These are phyloP conservation scores for Beris chalybata DNA, from an alignment of 2,888 invertebrate genomes.

Conservation along the genomic window DNA sequence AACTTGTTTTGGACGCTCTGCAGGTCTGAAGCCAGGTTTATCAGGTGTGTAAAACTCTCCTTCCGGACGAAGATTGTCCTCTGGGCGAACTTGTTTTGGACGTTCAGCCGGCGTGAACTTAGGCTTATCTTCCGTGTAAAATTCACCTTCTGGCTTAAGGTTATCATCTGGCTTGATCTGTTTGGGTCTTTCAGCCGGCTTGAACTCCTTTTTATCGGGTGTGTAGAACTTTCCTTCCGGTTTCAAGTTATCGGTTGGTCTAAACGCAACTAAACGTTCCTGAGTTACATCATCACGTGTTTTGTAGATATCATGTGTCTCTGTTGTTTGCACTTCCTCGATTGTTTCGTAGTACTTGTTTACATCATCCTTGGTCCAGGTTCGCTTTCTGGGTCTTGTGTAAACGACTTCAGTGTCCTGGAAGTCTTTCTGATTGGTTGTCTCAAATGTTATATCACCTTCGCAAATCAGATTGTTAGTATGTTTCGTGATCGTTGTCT, in stretches of 20 bases:
- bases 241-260: constrained; percentile 54
- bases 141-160: constrained; percentile 55
- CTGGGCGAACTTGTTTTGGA: constrained; percentile 61
- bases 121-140: constrained; percentile 50
- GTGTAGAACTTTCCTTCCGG: constrained; percentile 61
- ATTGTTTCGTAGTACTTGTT: constrained; percentile 69
- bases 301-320: constrained; percentile 67
- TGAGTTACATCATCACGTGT: constrained; percentile 53
- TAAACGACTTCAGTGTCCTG: constrained; percentile 62
- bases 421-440: constrained; percentile 66
- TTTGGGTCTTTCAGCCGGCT: constrained; percentile 55
- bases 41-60: constrained; percentile 60
- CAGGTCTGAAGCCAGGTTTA: constrained; percentile 48
- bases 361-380: constrained; percentile 73
- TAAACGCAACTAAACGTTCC: constrained; percentile 56
- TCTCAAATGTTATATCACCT: constrained; percentile 69
- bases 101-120: constrained; percentile 57
- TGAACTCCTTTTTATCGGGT: constrained; percentile 54
- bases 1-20: constrained; percentile 56
- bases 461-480: constrained; percentile 69
- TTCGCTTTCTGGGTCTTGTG: constrained; percentile 62
- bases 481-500: constrained; percentile 63
- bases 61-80: constrained; percentile 57
- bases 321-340: constrained; percentile 57
- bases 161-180: constrained; percentile 55